Evolutionary conservation across 2,113 vertebrate genomes (phyloP).

Genomic region (Tragelaphus scriptus): DNA sequence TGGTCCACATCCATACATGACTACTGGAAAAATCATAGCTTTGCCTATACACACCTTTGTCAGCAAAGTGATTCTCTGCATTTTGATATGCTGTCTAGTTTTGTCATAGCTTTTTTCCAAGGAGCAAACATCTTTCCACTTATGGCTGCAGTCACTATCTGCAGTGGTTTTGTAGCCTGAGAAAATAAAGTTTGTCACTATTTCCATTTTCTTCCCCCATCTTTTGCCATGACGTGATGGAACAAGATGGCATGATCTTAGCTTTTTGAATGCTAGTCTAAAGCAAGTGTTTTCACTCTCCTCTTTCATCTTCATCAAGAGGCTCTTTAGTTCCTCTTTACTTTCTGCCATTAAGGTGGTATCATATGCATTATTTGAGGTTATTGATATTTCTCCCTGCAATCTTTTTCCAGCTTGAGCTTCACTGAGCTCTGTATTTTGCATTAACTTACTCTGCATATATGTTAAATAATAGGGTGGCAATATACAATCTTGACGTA

Average conservation of each 20-base stretch:
- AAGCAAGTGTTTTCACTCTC: neutral
- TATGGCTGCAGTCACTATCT: neutral
- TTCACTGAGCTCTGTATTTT: neutral
- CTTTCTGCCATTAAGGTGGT: neutral
- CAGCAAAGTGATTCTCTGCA: neutral
- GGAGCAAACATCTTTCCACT: neutral
- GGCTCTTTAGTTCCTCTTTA: neutral
- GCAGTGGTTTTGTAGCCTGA: neutral
- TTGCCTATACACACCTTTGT: neutral
- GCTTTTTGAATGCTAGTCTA: neutral
- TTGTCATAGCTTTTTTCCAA: neutral
- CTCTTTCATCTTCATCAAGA: neutral
- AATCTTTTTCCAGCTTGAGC: neutral
- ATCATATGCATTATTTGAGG: neutral
- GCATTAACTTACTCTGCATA: neutral
- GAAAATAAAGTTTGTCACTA: neutral
- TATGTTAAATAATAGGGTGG: neutral
- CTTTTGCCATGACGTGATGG: neutral
- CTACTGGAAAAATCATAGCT: neutral
- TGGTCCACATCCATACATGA: neutral
- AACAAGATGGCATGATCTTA: neutral
- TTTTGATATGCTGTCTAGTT: neutral
- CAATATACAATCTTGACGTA: neutral
- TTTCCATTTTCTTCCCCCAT: neutral
- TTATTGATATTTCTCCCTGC: neutral